Percentiles rank a stretch among this genome's conserved stretches.
These are phyloP conservation scores for Trypoxylon attenuatum DNA, from an alignment of 2,888 invertebrate genomes.

Conservation along the genomic window DNA sequence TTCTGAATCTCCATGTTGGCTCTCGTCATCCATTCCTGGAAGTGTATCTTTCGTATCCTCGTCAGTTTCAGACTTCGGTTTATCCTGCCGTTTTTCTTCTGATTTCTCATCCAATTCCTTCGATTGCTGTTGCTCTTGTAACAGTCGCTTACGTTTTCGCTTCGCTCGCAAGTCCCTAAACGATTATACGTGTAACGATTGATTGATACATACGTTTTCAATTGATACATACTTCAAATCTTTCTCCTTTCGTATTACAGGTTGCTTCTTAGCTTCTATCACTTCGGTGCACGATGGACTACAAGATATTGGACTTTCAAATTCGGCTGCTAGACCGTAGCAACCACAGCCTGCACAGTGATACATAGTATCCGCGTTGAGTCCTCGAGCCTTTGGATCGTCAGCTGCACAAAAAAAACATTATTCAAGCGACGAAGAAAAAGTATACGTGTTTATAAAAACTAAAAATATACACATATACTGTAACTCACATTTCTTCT, in stretches of 20 bases:
- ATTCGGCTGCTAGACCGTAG: conserved; percentile 89
- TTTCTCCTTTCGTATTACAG: conserved; percentile 65
- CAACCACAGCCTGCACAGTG: conserved; percentile 90
- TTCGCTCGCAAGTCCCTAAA: conserved; percentile 66
- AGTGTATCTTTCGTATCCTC: conserved; percentile 70
- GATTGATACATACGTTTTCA: not conserved
- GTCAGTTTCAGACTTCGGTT: conserved; percentile 66
- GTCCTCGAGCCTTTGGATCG: conserved; percentile 72
- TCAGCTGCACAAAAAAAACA: conserved; percentile 51
- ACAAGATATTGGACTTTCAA: conserved; percentile 86
- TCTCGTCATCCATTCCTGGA: conserved; percentile 62
- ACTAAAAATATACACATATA: not conserved
- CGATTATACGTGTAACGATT: conserved; percentile 5
- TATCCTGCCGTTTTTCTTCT: conserved; percentile 61
- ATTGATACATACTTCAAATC: conserved; percentile 58
- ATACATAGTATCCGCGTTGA: conserved; percentile 83
- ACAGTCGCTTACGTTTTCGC: conserved; percentile 68
- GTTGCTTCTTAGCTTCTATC: conserved; percentile 67
- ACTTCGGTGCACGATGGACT: conserved; percentile 82
- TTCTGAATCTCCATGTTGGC: conserved; percentile 56
- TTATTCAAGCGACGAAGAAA: not conserved
- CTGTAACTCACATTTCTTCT: conserved; percentile 67
- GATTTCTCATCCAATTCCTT: conserved; percentile 60
- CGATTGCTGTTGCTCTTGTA: conserved; percentile 64
- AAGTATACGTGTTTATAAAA: not conserved